phyloP scores from a whole-genome alignment of 2,888 invertebrate genomes.

The Troides aeacus region DNA sequence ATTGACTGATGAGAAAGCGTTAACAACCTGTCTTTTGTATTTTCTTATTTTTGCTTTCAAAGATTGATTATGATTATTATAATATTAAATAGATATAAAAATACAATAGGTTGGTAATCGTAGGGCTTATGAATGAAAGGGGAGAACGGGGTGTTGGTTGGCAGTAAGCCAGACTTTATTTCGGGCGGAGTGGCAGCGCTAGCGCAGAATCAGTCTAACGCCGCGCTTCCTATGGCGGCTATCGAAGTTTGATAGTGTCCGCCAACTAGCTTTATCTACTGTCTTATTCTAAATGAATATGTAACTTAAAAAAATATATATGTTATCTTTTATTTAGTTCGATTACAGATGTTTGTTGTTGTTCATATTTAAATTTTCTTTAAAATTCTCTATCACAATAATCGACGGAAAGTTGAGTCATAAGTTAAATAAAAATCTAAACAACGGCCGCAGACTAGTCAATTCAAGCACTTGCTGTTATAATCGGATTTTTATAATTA shows the following conservation, averaged over 20 bases:
- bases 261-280: slow-evolving; percentile 11
- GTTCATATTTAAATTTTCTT: neutral
- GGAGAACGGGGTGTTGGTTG: slow-evolving; percentile 55
- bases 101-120: slow-evolving; percentile 31
- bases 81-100: neutral
- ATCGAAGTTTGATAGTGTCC: slow-evolving; percentile 32
- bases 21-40: too few relatives aligned
- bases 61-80: neutral
- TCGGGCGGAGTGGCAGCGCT: slow-evolving; percentile 68
- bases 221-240: slow-evolving; percentile 52
- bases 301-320: neutral
- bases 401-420: slow-evolving; percentile 16
- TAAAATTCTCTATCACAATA: neutral
- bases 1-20: too few relatives aligned
- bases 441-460: neutral
- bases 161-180: slow-evolving; percentile 65
- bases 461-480: neutral
- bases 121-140: slow-evolving; percentile 67
- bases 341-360: neutral
- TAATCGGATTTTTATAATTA: slow-evolving; percentile 1
- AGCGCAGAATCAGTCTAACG: slow-evolving; percentile 65
- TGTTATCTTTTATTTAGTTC: neutral
- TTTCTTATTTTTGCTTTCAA: too few relatives aligned
- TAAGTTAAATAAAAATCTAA: slow-evolving; percentile 16
- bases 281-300: neutral